Conservation (phyloP, 2,797 vertebrate species). For the Megalops cyprinoides region DNA sequence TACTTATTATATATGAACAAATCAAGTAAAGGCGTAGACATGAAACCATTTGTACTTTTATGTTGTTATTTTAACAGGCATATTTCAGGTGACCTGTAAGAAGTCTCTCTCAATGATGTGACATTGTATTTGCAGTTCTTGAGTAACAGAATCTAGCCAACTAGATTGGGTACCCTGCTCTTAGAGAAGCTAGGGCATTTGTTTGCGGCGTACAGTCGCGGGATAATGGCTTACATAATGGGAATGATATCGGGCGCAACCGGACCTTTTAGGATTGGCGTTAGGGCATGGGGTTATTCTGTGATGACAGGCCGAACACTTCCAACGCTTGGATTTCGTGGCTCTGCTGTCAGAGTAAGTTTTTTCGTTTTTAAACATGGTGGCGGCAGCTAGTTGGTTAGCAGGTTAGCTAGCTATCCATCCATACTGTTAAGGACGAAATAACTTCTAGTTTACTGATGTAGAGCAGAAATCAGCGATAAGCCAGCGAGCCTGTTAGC, state of each 20-base stretch:
- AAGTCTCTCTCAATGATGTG: constrained; percentile 49
- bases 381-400: not conserved
- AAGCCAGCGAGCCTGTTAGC: too few relatives aligned
- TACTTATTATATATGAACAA: not conserved
- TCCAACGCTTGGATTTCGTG: constrained; percentile 2
- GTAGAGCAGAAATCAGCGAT: too few relatives aligned
- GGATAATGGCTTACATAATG: constrained; percentile 56
- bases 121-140: constrained; percentile 39
- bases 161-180: not conserved
- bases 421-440: too few relatives aligned
- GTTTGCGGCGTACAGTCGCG: not conserved
- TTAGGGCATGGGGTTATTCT: constrained; percentile 44
- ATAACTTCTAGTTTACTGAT: too few relatives aligned
- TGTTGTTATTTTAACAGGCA: constrained; percentile 34
- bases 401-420: too few relatives aligned
- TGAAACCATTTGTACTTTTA: not conserved
- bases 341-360: constrained; percentile 18
- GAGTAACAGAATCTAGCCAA: constrained; percentile 39
- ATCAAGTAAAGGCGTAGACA: not conserved
- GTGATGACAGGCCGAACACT: constrained; percentile 23
- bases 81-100: fast-evolving
- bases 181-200: not conserved
- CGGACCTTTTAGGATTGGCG: constrained; percentile 49
- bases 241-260: constrained; percentile 45
- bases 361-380: not conserved